Evolutionary conservation across 2,888 invertebrate genomes (phyloP), one percentile per base, ranked within the genome.

Genomic region (Synanthedon myopaeformis): DNA sequence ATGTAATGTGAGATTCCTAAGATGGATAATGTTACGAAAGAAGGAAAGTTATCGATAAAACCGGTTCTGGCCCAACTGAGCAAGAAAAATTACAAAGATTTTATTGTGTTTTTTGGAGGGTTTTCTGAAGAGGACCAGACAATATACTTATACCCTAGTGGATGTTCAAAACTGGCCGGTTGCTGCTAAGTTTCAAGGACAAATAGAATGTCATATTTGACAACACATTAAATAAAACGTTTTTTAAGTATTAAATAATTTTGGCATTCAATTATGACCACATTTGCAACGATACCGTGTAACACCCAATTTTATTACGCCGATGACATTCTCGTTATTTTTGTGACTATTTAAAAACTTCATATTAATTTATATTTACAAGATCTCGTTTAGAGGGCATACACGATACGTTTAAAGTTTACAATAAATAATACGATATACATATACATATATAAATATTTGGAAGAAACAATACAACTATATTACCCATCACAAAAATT

Each of bases 121-220:
- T 81, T 66, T 70, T 74, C 76, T 72, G 72, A 78, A 78, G 69
- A 78, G 81, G 83, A 84, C 79, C 81, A 80, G 79, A 79, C 72
- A 67, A 65, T 17, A 71, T 71, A 63, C 83, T 83, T 85, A 83
- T 13, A 67, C 70, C 67, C 85, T 85, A 87, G 74, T 85, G 85
- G 85, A 85, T 85, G 81, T 79, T 74, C 72, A 74, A 74, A 72
- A 81, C 79, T 84, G 86, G 86, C 86, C 83, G 85, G 84, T 72
- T 76, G 76, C 74, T 72, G 76, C 78, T 75, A 75, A 74, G 65
- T 72, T 69, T 71, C 70, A 23, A 69, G 74, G 74, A 81, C 76
- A 74, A 72, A 52, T 53, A 23, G 49, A n/a, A 52, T 41, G 73
- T 69, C 23, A 49, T 65, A 62, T 71, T 73, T 76, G 71, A 71